These are phyloP conservation scores for Ophion slaviceki DNA, from an alignment of 2,888 invertebrate genomes.

Conservation along the genomic window DNA sequence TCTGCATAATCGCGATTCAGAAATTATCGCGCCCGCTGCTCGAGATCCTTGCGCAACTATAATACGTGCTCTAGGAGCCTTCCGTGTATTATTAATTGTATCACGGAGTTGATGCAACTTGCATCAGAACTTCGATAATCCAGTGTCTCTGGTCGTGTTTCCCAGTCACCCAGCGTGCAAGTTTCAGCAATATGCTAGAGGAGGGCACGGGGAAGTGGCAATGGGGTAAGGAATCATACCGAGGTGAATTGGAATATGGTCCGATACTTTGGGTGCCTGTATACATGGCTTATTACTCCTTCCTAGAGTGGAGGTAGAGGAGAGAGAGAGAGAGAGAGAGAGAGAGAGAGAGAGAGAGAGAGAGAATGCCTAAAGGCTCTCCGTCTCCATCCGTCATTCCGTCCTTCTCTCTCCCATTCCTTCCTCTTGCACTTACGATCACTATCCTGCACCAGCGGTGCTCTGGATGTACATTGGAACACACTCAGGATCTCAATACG, in stretches of 20 bases:
- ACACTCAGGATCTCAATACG: constrained; percentile 82
- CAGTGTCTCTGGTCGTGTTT: constrained; percentile 12
- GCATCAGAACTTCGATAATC: constrained; percentile 41
- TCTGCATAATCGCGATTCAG: constrained; percentile 12
- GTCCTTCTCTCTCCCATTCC: constrained; percentile 13
- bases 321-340: background rate
- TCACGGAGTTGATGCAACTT: constrained; percentile 9
- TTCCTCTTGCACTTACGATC: constrained; percentile 41
- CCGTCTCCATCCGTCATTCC: background rate
- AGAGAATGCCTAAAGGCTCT: background rate
- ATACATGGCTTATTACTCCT: constrained; percentile 25
- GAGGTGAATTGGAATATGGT: constrained; percentile 32
- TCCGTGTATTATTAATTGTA: background rate
- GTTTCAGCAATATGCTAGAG: constrained; percentile 27
- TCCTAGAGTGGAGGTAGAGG: background rate
- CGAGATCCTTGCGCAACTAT: background rate
- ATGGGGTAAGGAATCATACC: constrained; percentile 1
- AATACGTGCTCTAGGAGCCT: background rate
- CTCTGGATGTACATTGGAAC: constrained; percentile 78
- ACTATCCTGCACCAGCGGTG: constrained; percentile 31
- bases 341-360: background rate
- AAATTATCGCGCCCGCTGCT: constrained; percentile 12
- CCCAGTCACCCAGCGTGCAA: constrained; percentile 23
- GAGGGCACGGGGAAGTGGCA: constrained; percentile 24
- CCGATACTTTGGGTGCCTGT: constrained; percentile 28